phyloP scores from a whole-genome alignment of 1,140 invertebrate species.

The Saxidomus purpurata region DNA sequence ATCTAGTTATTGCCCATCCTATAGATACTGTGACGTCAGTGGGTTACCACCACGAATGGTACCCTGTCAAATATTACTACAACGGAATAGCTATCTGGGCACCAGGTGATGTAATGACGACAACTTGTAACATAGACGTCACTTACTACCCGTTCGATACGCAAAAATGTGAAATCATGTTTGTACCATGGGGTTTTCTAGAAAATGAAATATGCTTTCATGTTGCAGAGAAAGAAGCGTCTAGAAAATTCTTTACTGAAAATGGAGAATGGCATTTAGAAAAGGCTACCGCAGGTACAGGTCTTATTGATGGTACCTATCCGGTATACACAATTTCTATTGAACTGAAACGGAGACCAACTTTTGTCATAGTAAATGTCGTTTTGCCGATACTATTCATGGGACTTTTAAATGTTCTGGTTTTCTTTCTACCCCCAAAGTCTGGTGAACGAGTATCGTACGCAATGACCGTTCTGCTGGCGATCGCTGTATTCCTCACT shows the following conservation, averaged over 20 bases:
- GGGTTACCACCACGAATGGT: constrained; percentile 32
- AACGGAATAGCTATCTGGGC: constrained; percentile 43
- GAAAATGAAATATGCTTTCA: background rate
- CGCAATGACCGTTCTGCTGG: constrained; percentile 88
- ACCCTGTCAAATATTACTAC: background rate
- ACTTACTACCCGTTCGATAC: constrained; percentile 91
- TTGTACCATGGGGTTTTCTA: background rate
- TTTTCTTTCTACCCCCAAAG: constrained; percentile 88
- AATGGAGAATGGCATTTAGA: constrained; percentile 88
- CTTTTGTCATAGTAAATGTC: constrained; percentile 87
- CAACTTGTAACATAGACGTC: constrained; percentile 96
- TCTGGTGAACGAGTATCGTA: constrained; percentile 88
- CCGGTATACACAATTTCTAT: constrained; percentile 69
- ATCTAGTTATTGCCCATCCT: constrained; percentile 42
- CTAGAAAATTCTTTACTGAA: constrained; percentile 87
- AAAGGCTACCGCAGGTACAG: background rate
- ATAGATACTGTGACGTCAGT: constrained; percentile 42
- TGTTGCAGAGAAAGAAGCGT: constrained; percentile 80
- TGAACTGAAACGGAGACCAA: constrained; percentile 67
- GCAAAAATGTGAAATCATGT: constrained; percentile 89
- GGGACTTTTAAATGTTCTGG: constrained; percentile 87
- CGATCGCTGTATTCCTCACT: constrained; percentile 88
- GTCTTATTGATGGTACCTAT: background rate
- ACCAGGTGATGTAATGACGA: constrained; percentile 60
- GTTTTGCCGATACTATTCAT: constrained; percentile 88